A percentile compares a stretch with the other conserved stretches of the same genome.
phyloP scores from a whole-genome alignment of 2,888 invertebrate genomes.

The Belgica antarctica region DNA sequence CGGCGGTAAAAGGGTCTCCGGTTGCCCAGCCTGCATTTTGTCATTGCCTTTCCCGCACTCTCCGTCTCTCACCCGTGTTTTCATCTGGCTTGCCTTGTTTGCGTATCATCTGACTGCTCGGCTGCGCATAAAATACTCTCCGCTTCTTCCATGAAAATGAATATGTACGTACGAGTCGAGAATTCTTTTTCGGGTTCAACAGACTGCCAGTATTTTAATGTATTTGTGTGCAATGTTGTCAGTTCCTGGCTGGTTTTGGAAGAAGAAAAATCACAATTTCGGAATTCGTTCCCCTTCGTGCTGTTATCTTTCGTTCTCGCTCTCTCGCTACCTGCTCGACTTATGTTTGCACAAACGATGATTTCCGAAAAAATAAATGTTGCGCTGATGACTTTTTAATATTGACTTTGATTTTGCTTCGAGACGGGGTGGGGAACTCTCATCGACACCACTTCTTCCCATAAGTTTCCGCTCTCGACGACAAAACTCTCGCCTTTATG shows the following conservation, averaged over 20 bases:
- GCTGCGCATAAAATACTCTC: constrained; percentile 36
- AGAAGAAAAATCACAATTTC: not conserved
- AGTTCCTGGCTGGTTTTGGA: constrained; percentile 27
- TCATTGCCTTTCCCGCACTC: not conserved
- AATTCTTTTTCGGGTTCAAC: constrained; percentile 37
- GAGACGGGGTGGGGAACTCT: too few relatives aligned
- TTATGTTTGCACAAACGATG: constrained; percentile 17
- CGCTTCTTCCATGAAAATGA: not conserved
- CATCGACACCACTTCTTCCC: not conserved
- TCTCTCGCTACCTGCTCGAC: not conserved
- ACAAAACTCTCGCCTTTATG: constrained; percentile 12
- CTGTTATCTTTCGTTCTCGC: not conserved
- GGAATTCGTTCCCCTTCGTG: constrained; percentile 8
- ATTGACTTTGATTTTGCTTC: constrained; percentile 10
- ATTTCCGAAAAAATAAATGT: not conserved
- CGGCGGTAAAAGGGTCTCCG: constrained; percentile 32
- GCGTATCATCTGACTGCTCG: constrained; percentile 43
- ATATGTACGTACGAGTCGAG: constrained; percentile 31
- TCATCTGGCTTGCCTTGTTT: constrained; percentile 24
- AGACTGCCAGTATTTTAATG: constrained; percentile 31
- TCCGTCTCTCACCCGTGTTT: constrained; percentile 1
- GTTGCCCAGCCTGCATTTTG: constrained; percentile 26
- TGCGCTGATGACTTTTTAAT: constrained; percentile 13
- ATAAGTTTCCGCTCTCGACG: not conserved
- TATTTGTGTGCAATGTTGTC: constrained; percentile 39